phyloP scores from a whole-genome alignment of 2,888 invertebrate genomes.

The Pseudolycoriella hygida region DNA sequence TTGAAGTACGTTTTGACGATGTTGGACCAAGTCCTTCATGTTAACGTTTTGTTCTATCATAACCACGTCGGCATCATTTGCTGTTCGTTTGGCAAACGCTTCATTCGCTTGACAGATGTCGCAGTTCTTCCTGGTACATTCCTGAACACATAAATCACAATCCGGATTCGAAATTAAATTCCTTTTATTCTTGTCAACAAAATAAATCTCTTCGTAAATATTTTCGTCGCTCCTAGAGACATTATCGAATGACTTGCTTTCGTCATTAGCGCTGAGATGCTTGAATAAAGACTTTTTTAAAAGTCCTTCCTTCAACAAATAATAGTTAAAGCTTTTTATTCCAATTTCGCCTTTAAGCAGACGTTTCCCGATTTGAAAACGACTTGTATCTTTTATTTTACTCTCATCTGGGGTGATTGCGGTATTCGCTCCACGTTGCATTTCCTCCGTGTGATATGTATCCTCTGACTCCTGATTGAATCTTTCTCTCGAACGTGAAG shows the following conservation, averaged over 20 bases:
- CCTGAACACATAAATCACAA: slow-evolving; percentile 26
- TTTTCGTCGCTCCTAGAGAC: slow-evolving; percentile 26
- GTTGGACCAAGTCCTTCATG: slow-evolving; percentile 12
- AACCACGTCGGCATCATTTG: neutral
- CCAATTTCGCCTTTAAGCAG: slow-evolving; percentile 28
- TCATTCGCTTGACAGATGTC: slow-evolving; percentile 18
- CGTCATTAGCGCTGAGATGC: slow-evolving; percentile 16
- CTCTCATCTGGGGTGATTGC: slow-evolving; percentile 1
- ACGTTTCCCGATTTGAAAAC: slow-evolving; percentile 26
- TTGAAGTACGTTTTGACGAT: slow-evolving; percentile 20
- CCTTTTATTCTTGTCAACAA: slow-evolving; percentile 16
- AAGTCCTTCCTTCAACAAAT: slow-evolving; percentile 27
- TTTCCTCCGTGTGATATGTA: neutral
- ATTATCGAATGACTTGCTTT: slow-evolving; percentile 12
- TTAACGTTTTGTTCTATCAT: neutral
- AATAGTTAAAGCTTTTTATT: slow-evolving; percentile 30
- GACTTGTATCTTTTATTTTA: slow-evolving; percentile 13
- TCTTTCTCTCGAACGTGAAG: slow-evolving; percentile 2
- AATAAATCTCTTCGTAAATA: slow-evolving; percentile 29
- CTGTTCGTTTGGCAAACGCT: neutral
- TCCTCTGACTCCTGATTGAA: slow-evolving; percentile 1
- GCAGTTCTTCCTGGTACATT: slow-evolving; percentile 25
- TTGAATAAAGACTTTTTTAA: slow-evolving; percentile 25
- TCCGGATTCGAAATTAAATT: slow-evolving; percentile 13
- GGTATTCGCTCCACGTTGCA: neutral